Percentiles rank a stretch among this genome's conserved stretches.
These are phyloP conservation scores for Neosalanx taihuensis DNA, from an alignment of 2,797 vertebrate species.

Conservation along the genomic window DNA sequence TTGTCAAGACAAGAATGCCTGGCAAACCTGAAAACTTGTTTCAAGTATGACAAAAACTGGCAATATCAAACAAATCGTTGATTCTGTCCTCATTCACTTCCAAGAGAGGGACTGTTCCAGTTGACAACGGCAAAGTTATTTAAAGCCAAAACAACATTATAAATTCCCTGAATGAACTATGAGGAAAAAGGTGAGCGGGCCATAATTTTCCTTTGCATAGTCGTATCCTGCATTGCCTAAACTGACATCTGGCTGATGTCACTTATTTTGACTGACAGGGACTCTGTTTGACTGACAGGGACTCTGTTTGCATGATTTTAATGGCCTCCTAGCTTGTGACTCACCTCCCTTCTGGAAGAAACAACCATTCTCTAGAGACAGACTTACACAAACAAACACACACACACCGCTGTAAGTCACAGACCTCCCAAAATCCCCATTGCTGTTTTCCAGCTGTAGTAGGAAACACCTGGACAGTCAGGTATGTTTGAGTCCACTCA, in stretches of 20 bases:
- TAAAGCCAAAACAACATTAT: background rate
- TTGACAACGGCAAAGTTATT: background rate
- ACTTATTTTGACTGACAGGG: constrained; percentile 42
- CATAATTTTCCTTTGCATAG: constrained; percentile 28
- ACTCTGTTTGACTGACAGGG: constrained; percentile 38
- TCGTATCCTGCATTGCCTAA: constrained; percentile 11
- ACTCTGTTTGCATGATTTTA: constrained; percentile 53
- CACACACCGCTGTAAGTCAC: constrained; percentile 47
- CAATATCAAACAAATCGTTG: background rate
- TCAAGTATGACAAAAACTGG: too few species aligned
- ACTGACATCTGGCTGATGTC: constrained; percentile 51
- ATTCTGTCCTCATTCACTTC: background rate
- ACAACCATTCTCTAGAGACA: constrained; percentile 1
- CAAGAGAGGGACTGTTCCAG: background rate
- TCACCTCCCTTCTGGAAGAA: constrained; percentile 46
- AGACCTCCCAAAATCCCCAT: constrained; percentile 44
- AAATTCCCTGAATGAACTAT: background rate
- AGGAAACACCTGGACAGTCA: constrained; percentile 16
- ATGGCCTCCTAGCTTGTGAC: constrained; percentile 61
- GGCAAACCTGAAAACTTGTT: too few species aligned
- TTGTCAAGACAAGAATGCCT: too few species aligned
- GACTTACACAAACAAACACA: constrained; percentile 19
- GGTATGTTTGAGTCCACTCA: constrained; percentile 18
- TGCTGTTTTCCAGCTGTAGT: constrained; percentile 48
- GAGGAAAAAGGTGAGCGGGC: background rate